Conservation (phyloP, 2,797 vertebrate species). For the Astyanax mexicanus region DNA sequence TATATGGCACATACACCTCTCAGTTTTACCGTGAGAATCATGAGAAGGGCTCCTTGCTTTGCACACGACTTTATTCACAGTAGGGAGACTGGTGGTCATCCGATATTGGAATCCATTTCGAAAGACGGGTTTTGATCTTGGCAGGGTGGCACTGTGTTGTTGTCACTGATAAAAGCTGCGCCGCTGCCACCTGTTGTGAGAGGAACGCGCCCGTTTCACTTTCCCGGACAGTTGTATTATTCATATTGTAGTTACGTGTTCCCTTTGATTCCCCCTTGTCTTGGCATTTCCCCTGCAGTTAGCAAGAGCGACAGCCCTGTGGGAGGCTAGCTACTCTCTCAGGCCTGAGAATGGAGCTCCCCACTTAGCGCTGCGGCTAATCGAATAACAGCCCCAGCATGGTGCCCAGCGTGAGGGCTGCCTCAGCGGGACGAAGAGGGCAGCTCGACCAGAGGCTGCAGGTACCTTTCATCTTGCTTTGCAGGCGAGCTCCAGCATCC, state of each 20-base stretch:
- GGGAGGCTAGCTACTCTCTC: slow-evolving; percentile 67
- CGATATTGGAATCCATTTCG: not conserved
- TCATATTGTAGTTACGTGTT: slow-evolving; percentile 59
- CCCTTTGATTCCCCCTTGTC: slow-evolving; percentile 63
- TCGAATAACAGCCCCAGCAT: slow-evolving; percentile 88
- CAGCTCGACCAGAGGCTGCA: slow-evolving; percentile 83
- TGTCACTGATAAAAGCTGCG: slow-evolving; percentile 44
- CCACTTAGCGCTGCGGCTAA: slow-evolving; percentile 81
- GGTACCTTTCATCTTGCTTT: slow-evolving; percentile 88
- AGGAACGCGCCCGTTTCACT: slow-evolving; percentile 48
- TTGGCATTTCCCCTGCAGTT: slow-evolving; percentile 45
- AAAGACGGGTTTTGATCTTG: slow-evolving; percentile 45
- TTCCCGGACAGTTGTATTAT: slow-evolving; percentile 51
- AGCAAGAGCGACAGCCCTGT: slow-evolving; percentile 72
- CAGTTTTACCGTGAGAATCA: slow-evolving; percentile 16
- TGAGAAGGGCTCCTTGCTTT: slow-evolving; percentile 52
- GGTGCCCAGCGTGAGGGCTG: slow-evolving; percentile 82
- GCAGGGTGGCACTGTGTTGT: slow-evolving; percentile 48
- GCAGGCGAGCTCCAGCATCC: slow-evolving; percentile 79
- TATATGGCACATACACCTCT: not conserved
- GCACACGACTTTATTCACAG: slow-evolving; percentile 23
- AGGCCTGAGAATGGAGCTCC: slow-evolving; percentile 79
- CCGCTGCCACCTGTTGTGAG: slow-evolving; percentile 51
- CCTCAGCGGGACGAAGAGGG: slow-evolving; percentile 78
- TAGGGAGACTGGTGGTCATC: not conserved